Base-by-base conservation (phyloP, 92 coral and sea anemone species). In the Galaxea fascicularis region DNA sequence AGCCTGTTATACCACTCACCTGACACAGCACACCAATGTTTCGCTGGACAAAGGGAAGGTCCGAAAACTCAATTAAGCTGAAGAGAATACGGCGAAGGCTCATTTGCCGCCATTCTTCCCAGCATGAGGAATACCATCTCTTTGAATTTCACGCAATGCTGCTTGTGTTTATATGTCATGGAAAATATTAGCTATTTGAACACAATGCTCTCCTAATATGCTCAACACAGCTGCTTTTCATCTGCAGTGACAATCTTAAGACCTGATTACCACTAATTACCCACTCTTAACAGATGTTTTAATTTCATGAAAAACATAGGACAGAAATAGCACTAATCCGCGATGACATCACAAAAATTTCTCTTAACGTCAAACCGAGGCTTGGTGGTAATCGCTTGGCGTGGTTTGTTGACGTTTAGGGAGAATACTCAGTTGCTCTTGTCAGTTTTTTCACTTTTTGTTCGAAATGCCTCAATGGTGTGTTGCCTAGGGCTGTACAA, bases 371-470 rank as follows among this genome's bases (percentile, higher is more conserved):
- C 41, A 46, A 80, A 80, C 25, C 39, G 65, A 80, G 85, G 85
- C 85, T 80, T 66, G 85, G 85, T 80, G 74, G 77, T 80, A 66
- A 80, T 45, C 79, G 67, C 27, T 7, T 15, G 10, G 67, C 22
- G 15, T n/a, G 54, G 49, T 75, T 56, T 75, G 80, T 75, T 58
- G 20, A 73, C 78, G 45, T 8, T 49, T 22, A 21, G 20, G 45
- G 62, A 57, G 31, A 54, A 30, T 45, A 71, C 18, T 45, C 10
- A 46, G 29, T 3, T 59, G 25, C 27, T 20, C 27, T 21, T 21
- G 65, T 20, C 65, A 4, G 6, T 17, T 68, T 30, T 68, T 44
- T 35, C 26, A 11, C 24, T 78, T 64, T 64, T 51, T 45, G 56
- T 26, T 24, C 8, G 3, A 39, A 62, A 62, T 78, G 83, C 83